Evolutionary conservation across 2,797 vertebrate species (phyloP).

Genomic region (Otolemur crassicaudatus): DNA sequence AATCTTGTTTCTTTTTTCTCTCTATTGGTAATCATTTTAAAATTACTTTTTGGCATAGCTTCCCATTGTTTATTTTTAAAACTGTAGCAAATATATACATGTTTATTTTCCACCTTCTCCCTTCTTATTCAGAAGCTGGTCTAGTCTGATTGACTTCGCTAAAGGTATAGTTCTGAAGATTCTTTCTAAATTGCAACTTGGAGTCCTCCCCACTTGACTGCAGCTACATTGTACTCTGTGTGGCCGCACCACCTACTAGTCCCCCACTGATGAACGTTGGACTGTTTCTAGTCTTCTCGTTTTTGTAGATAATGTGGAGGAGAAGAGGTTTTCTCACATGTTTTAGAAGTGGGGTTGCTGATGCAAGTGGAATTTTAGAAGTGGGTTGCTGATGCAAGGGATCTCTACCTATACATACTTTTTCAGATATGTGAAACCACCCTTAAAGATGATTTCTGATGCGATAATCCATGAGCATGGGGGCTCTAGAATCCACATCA

Average conservation of each 20-base stretch:
- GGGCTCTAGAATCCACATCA: too few relatives aligned
- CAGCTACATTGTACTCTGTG: too few relatives aligned
- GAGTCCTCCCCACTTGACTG: not conserved
- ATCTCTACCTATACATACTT: not conserved
- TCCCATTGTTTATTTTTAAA: slow-evolving; percentile 9
- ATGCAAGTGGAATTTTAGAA: not conserved
- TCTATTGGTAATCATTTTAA: not conserved
- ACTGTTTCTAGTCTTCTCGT: not conserved
- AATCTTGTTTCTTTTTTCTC: not conserved
- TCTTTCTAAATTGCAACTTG: not conserved
- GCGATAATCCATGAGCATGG: not conserved
- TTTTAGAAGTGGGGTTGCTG: not conserved
- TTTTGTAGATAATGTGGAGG: not conserved
- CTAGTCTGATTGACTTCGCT: not conserved
- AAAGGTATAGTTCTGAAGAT: not conserved
- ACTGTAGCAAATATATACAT: not conserved
- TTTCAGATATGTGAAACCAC: not conserved
- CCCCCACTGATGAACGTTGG: not conserved
- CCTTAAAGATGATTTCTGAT: not conserved
- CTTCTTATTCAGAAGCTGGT: not conserved
- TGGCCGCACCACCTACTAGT: too few relatives aligned
- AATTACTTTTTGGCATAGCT: not conserved
- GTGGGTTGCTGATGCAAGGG: not conserved
- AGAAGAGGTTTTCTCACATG: not conserved
- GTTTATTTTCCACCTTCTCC: not conserved